Base-by-base conservation (phyloP, 2,797 vertebrate species). In the Sebastes taczanowskii region DNA sequence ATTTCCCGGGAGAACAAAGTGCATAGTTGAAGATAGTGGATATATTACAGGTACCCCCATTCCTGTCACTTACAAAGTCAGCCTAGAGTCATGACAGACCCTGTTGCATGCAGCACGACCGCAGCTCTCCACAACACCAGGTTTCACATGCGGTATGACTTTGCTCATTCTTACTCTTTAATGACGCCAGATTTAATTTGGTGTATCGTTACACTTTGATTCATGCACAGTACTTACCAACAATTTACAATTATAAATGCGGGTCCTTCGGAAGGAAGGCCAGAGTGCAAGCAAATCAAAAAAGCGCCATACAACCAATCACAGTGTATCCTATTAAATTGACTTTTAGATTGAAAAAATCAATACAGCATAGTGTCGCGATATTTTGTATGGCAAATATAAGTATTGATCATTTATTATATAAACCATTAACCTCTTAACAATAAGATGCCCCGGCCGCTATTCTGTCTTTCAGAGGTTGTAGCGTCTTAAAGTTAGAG, bases 1-100 rank as follows among this genome's bases (percentile, higher is more conserved):
- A 80, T 86, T 86, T 87, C 89, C 84, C 83, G 10, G 30, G 82
- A 87, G 88, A 84, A 91, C 78, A 82, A 52, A 80, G 88, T 65
- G 56, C 53, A 81, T 56, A 53, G 70, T 60, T 72, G 73, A 70
- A 71, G 60, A 69, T 22, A 64, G 77, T 62, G 77, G 81, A 91
- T 84, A 76, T 38, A 89, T 81, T 84, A 66, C 81, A 75, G 69
- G 63, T 34, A 79, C 35, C 71, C 11, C 52, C 27, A 80, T 81
- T 67, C 22, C 77, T 62, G 74, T 79, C 71, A 72, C 80, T 86
- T 76, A 58, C 49, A 83, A 74, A 83, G 75, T 70, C 79, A 85
- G 79, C 63, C 35, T 42, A 8, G 22, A 85, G 67, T 80, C 78
- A 74, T 25, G 65, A 65, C 61, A 67, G 74, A 73, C 8, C 68